These are phyloP conservation scores for Orchesella cincta DNA, from an alignment of 1,140 invertebrate genomes.

Conservation along the genomic window DNA sequence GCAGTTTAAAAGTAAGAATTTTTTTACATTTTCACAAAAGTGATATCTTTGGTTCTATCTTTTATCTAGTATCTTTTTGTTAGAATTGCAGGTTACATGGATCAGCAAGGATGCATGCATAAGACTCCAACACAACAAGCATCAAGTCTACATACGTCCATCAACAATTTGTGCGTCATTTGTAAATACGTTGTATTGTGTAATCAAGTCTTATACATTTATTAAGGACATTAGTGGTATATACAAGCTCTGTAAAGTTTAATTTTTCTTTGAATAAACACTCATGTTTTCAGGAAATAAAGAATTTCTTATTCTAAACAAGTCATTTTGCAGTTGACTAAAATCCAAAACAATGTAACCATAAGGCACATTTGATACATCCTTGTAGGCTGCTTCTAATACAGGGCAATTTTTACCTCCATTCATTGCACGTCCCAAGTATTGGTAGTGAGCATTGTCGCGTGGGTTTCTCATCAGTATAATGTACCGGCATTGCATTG, in stretches of 20 bases:
- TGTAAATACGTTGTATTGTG: too few species aligned
- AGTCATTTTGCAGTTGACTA: conserved; percentile 33
- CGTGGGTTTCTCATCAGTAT: conserved; percentile 33
- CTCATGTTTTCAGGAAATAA: conserved; percentile 39
- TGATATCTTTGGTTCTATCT: too few species aligned
- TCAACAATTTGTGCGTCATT: too few species aligned
- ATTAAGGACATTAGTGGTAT: too few species aligned
- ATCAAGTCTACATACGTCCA: too few species aligned
- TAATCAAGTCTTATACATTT: too few species aligned
- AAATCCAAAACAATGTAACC: conserved; percentile 32
- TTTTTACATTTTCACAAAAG: too few species aligned
- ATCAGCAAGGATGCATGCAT: too few species aligned
- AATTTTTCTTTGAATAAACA: conserved; percentile 33
- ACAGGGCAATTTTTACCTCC: conserved; percentile 30
- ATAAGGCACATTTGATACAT: conserved; percentile 27
- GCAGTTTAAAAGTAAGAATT: too few species aligned
- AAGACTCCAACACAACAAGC: too few species aligned
- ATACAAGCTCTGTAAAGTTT: not conserved
- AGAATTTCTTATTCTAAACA: not conserved
- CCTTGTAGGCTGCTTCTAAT: conserved; percentile 25
- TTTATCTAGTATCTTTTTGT: too few species aligned
- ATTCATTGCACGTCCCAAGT: conserved; percentile 36
- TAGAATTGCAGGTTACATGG: too few species aligned
- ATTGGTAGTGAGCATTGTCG: not conserved
- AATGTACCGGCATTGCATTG: conserved; percentile 32